A percentile compares a stretch with the other conserved stretches of the same genome.
Evolutionary conservation across 1,140 invertebrate genomes (phyloP).

Genomic region (Drosophila melanogaster): DNA sequence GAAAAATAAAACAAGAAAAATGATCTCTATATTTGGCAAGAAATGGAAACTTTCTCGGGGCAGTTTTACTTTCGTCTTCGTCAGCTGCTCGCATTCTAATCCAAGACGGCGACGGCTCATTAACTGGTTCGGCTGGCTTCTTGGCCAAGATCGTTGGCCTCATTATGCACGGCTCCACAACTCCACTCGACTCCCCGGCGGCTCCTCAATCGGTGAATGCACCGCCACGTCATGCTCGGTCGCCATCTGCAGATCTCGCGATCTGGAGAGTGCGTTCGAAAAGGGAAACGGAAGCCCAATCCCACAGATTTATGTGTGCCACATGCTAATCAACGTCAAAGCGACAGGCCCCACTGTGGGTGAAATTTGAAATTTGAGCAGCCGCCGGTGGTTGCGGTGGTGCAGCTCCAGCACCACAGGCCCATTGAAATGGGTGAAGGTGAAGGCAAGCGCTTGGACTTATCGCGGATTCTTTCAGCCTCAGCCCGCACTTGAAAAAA

Average conservation of each 20-base stretch:
- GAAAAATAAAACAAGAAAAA: slow-evolving; percentile 15
- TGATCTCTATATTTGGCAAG: slow-evolving; percentile 56
- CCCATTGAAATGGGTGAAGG: slow-evolving; percentile 74
- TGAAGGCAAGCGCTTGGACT: slow-evolving; percentile 54
- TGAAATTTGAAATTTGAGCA: slow-evolving; percentile 67
- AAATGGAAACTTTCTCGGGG: slow-evolving; percentile 68
- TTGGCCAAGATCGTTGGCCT: slow-evolving; percentile 70
- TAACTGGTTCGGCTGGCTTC: slow-evolving; percentile 66
- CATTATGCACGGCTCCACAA: slow-evolving; percentile 59
- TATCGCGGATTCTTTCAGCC: slow-evolving; percentile 22
- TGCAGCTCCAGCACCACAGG: slow-evolving; percentile 10
- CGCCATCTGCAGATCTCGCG: slow-evolving; percentile 16
- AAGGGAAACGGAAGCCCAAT: slow-evolving; percentile 71
- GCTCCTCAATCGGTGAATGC: slow-evolving; percentile 50
- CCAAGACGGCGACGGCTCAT: slow-evolving; percentile 50
- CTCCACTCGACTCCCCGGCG: slow-evolving; percentile 16
- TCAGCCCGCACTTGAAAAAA: slow-evolving; percentile 4
- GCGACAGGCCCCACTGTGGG: slow-evolving; percentile 41
- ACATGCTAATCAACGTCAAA: slow-evolving; percentile 77
- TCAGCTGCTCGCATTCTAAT: slow-evolving; percentile 56
- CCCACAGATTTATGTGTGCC: slow-evolving; percentile 72
- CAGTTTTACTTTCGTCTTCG: slow-evolving; percentile 59
- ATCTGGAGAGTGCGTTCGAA: slow-evolving; percentile 40
- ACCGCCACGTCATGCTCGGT: slow-evolving; percentile 67
- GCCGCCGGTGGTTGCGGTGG: slow-evolving; percentile 20